These are phyloP conservation scores for Miniopterus natalensis DNA, from an alignment of 2,113 vertebrate species.

Conservation along the genomic window DNA sequence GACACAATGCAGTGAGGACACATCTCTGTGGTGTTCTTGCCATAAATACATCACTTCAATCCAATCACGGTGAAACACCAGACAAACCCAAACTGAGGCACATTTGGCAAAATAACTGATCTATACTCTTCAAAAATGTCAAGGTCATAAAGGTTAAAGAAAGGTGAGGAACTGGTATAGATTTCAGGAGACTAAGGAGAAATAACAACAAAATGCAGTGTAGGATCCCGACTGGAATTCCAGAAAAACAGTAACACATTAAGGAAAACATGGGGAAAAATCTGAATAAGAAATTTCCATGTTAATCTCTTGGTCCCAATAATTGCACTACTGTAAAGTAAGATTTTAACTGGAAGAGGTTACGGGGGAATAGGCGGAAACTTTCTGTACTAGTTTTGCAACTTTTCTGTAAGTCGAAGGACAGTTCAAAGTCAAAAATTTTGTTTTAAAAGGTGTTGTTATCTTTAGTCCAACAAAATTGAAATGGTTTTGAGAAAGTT, in stretches of 20 bases:
- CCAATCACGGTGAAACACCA: not conserved
- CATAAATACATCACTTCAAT: not conserved
- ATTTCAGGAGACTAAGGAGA: slow-evolving; percentile 20
- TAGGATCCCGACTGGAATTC: not conserved
- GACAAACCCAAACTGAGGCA: not conserved
- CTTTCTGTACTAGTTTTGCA: not conserved
- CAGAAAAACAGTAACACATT: not conserved
- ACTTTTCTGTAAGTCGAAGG: not conserved
- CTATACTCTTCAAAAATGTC: not conserved
- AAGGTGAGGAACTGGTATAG: not conserved
- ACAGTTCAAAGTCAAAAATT: slow-evolving; percentile 27
- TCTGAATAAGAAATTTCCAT: not conserved
- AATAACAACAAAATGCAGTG: not conserved
- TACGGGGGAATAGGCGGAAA: not conserved
- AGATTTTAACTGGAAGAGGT: not conserved
- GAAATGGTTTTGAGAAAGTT: slow-evolving; percentile 29
- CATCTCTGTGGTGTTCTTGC: not conserved
- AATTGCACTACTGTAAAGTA: not conserved
- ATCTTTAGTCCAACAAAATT: not conserved
- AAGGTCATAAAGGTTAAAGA: not conserved
- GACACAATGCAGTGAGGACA: not conserved
- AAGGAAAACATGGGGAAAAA: not conserved
- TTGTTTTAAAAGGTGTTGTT: not conserved
- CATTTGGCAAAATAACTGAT: slow-evolving; percentile 18
- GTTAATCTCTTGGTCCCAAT: not conserved